Conservation (phyloP, 2,113 vertebrate genomes). For the Passer montanus region DNA sequence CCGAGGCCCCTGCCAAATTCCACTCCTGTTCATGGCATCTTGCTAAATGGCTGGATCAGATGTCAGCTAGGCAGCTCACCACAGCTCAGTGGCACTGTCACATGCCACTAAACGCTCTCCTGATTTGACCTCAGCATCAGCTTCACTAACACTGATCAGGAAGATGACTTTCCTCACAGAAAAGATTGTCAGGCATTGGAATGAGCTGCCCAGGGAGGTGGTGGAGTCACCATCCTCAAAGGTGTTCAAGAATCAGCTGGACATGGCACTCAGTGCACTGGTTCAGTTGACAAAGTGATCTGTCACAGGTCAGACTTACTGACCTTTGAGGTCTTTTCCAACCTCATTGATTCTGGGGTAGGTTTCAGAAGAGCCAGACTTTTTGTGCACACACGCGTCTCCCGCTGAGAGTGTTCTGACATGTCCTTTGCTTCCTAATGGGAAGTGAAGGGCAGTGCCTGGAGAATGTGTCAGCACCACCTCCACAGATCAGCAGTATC, state of each 20-base stretch:
- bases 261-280: background rate
- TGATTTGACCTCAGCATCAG: background rate
- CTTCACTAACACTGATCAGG: background rate
- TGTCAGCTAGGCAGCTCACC: background rate
- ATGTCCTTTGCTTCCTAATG: background rate
- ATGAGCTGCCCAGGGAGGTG: background rate
- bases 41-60: background rate
- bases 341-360: background rate
- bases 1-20: background rate
- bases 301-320: background rate
- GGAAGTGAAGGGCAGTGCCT: background rate
- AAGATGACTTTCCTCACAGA: background rate
- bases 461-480: background rate
- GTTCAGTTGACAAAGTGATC: background rate
- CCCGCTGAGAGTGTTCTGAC: background rate
- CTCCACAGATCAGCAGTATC: background rate
- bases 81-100: background rate
- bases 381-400: accelerated
- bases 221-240: background rate
- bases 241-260: background rate
- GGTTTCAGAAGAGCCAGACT: background rate
- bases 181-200: background rate
- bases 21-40: background rate
- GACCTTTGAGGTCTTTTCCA: background rate
- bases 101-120: accelerated